These are phyloP conservation scores for Australoheros scitulus DNA, from an alignment of 2,113 vertebrate genomes.

Conservation along the genomic window DNA sequence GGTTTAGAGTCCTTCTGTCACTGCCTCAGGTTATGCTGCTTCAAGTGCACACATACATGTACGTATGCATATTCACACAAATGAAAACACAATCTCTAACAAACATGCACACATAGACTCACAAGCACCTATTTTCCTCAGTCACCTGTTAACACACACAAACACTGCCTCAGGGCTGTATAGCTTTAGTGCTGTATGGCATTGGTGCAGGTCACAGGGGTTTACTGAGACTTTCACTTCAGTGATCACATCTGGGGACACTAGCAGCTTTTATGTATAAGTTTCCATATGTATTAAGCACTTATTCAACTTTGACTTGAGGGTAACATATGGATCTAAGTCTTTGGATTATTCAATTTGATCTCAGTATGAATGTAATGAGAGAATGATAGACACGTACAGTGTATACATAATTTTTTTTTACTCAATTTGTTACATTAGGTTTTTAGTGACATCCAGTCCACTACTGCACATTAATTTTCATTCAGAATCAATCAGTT, in stretches of 20 bases:
- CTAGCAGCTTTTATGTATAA: constrained; percentile 42
- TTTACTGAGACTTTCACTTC: constrained; percentile 57
- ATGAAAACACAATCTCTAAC: background rate
- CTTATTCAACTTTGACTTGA: constrained; percentile 55
- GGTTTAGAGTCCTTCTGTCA: constrained; percentile 76
- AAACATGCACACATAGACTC: constrained; percentile 3
- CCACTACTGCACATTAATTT: background rate
- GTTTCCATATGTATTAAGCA: constrained; percentile 52
- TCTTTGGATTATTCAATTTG: constrained; percentile 19
- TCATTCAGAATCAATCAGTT: background rate
- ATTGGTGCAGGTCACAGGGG: constrained; percentile 64
- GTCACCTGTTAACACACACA: constrained; percentile 55
- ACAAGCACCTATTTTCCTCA: constrained; percentile 40
- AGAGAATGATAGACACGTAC: background rate
- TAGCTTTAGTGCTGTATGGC: constrained; percentile 46
- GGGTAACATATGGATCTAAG: constrained; percentile 28
- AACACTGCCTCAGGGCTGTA: constrained; percentile 52
- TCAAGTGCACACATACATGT: constrained; percentile 23
- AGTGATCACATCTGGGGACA: background rate
- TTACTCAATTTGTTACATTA: background rate
- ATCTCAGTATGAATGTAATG: constrained; percentile 8
- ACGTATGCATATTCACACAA: constrained; percentile 48
- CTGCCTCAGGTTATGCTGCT: constrained; percentile 66
- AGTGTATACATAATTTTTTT: background rate
- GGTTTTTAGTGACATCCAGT: background rate